Evolutionary conservation across 2,113 vertebrate genomes (phyloP).

Genomic region (Vanacampus margaritifer): DNA sequence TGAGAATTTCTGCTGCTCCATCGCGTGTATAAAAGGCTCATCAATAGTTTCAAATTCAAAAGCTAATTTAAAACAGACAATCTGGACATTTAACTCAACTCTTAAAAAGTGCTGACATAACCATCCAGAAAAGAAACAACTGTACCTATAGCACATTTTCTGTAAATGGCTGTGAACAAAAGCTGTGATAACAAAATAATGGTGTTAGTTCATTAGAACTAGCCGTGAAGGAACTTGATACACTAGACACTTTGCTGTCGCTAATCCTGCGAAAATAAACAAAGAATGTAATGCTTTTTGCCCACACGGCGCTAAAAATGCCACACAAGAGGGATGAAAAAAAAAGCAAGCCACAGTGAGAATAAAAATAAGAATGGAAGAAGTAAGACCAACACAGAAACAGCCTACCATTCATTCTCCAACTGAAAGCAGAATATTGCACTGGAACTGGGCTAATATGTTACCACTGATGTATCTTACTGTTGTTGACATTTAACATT

Average conservation of each 20-base stretch:
- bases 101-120: background rate
- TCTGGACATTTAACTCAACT: too few species aligned
- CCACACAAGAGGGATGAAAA: slow-evolving; percentile 13
- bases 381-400: background rate
- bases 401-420: too few species aligned
- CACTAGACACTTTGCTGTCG: background rate
- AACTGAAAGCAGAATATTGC: too few species aligned
- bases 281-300: slow-evolving; percentile 13
- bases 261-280: slow-evolving; percentile 4
- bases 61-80: too few species aligned
- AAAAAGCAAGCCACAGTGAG: background rate
- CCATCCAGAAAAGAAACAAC: background rate
- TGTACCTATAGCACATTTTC: background rate
- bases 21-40: slow-evolving; percentile 17
- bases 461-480: too few species aligned
- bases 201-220: background rate
- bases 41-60: slow-evolving; percentile 15
- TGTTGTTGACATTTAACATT: too few species aligned
- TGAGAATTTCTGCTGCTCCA: slow-evolving; percentile 15
- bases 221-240: slow-evolving; percentile 11
- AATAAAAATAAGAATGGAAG: background rate
- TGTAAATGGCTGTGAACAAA: background rate
- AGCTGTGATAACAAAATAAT: background rate
- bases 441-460: too few species aligned
- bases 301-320: slow-evolving; percentile 10